Base-by-base conservation (phyloP, 2,888 invertebrate species). In the Nomada fucata region DNA sequence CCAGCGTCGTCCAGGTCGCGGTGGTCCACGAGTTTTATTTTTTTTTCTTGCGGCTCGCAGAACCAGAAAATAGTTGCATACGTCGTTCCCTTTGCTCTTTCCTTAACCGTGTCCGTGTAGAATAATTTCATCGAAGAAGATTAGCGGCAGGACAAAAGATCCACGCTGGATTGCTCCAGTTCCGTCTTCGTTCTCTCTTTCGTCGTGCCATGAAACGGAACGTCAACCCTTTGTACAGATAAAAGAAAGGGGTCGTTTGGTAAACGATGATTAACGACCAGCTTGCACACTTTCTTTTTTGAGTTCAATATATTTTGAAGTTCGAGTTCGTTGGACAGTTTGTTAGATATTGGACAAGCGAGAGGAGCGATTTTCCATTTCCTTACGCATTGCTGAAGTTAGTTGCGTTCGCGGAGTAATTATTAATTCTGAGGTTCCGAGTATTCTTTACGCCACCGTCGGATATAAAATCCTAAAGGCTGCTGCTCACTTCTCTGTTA, bases 61-160 rank as follows among this genome's bases (percentile, higher is more conserved):
- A 82, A 57, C 83, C 70, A 77, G 83, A 82, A 83, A 83, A 82
- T 82, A 57, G 73, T 57, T 47, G 29, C 74, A 47, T 59, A 63
- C 70, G 76, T 50, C 57, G 55, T 13, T 18, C 57, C 18, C 42
- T 70, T 64, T 50, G 44, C 44, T 36, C 10, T 26, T 29, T 15
- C 5, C 1, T 5, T 13, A n/a, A 15, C 13, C 23, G n/a, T 15
- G 10, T 5, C 69, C 26, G 11, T 9, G 50, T 23, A 29, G 59
- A 65, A 79, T 79, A 79, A 79, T 71, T 79, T 60, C 59, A 65
- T 78, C 69, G 59, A 47, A 64, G 26, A n/a, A 18, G 47, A 47
- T 23, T n/a, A 64, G 73, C 59, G 64, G 64, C 52, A 64, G 64
- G 64, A 70, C 69, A 64, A 65, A 79, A 70, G 23, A n/a, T 29